Evolutionary conservation across 2,797 vertebrate genomes (phyloP).

Genomic region (Sylvilagus floridanus): DNA sequence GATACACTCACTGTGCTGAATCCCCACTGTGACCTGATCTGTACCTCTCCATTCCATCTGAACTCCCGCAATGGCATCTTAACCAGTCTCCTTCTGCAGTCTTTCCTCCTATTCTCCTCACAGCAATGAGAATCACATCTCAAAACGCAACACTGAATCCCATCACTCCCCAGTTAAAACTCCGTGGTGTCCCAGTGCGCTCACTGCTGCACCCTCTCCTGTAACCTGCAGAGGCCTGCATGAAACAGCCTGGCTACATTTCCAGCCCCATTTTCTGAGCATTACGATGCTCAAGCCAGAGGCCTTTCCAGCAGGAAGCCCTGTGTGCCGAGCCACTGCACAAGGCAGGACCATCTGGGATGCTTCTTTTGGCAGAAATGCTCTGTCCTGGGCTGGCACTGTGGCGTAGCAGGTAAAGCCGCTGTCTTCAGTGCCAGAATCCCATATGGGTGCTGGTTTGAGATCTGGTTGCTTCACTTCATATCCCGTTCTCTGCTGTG

Average conservation of each 20-base stretch:
- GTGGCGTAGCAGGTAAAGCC: too few species aligned
- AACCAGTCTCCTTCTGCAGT: background rate
- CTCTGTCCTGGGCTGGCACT: background rate
- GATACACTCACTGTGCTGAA: background rate
- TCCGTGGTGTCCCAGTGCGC: background rate
- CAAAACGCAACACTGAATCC: background rate
- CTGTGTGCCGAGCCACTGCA: background rate
- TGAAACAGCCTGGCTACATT: background rate
- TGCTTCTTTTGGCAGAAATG: background rate
- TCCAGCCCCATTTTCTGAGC: background rate
- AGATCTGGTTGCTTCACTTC: too few species aligned
- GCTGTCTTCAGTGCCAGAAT: too few species aligned
- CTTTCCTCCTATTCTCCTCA: background rate
- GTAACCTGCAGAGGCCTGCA: background rate
- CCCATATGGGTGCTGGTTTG: too few species aligned
- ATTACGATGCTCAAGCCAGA: background rate
- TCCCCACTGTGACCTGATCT: background rate
- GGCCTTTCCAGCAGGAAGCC: background rate
- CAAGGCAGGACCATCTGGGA: background rate
- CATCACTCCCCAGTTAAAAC: background rate
- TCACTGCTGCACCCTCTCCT: background rate
- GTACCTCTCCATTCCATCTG: background rate
- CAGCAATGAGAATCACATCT: background rate
- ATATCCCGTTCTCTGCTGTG: too few species aligned
- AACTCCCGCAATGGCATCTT: background rate